Conservation (phyloP, 2,113 vertebrate genomes). For the Crotalus helleri region DNA sequence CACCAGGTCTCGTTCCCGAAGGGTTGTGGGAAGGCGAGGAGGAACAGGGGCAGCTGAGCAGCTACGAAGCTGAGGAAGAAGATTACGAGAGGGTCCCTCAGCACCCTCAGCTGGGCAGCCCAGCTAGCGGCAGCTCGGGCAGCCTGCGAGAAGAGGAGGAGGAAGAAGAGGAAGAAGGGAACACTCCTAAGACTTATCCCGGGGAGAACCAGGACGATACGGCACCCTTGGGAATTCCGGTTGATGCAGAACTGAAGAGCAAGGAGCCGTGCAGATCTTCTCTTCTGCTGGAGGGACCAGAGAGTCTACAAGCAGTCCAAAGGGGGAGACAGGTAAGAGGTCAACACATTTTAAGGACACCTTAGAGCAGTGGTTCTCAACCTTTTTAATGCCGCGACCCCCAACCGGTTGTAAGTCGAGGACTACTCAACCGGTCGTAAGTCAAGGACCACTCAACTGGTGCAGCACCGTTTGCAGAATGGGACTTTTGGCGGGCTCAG, state of each 20-base stretch:
- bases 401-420: too few species aligned
- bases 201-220: neutral
- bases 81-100: constrained; percentile 22
- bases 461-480: too few species aligned
- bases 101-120: constrained; percentile 52
- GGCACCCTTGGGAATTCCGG: neutral
- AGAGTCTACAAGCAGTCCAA: neutral
- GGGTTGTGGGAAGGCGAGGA: constrained; percentile 43
- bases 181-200: neutral
- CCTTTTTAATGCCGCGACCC: too few species aligned
- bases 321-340: constrained; percentile 26
- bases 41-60: constrained; percentile 10
- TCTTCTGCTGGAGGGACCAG: neutral
- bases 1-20: constrained; percentile 50
- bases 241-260: constrained; percentile 32
- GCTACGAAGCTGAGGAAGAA: constrained; percentile 10
- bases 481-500: too few species aligned
- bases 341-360: neutral
- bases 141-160: constrained; percentile 66
- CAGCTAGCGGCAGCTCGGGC: constrained; percentile 60
- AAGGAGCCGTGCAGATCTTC: neutral
- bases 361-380: too few species aligned
- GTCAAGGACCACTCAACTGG: too few species aligned
- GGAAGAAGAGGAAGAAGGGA: constrained; percentile 5
- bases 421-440: too few species aligned